phyloP scores from a whole-genome alignment of 1,140 invertebrate genomes.

The Sarcophaga peregrina region DNA sequence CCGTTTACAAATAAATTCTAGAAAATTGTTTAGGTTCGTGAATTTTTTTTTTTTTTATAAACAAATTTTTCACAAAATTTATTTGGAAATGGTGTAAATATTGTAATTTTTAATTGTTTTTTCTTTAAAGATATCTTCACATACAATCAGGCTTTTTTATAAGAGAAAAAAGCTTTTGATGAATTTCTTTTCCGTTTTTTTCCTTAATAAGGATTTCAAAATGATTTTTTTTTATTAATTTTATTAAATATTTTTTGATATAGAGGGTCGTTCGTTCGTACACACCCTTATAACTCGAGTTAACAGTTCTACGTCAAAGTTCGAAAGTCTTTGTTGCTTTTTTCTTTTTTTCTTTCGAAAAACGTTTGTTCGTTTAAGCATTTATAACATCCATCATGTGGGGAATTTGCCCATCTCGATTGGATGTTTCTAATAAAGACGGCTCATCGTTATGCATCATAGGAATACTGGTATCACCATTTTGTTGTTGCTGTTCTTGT shows the following conservation, averaged over 20 bases:
- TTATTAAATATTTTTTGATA: constrained; percentile 4
- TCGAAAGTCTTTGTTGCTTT: constrained; percentile 21
- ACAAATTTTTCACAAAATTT: neutral
- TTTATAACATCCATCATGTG: constrained; percentile 14
- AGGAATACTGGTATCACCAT: constrained; percentile 21
- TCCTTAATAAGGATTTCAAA: neutral
- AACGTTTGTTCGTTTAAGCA: constrained; percentile 17
- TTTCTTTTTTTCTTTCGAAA: neutral
- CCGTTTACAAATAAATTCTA: neutral
- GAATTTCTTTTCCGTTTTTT: neutral
- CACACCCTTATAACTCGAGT: neutral
- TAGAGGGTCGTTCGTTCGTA: neutral
- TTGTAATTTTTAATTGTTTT: neutral
- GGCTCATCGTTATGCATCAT: neutral
- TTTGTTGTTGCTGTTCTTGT: neutral
- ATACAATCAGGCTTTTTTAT: constrained; percentile 14
- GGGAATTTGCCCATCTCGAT: neutral
- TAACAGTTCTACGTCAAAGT: neutral
- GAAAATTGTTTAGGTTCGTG: neutral
- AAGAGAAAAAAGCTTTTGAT: constrained; percentile 12
- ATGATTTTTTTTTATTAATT: neutral
- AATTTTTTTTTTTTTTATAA: neutral
- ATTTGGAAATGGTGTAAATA: neutral
- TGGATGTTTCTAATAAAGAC: neutral
- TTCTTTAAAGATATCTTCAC: constrained; percentile 14